Conservation (phyloP, 1,140 invertebrate species). For the Kradibia gibbosae region DNA sequence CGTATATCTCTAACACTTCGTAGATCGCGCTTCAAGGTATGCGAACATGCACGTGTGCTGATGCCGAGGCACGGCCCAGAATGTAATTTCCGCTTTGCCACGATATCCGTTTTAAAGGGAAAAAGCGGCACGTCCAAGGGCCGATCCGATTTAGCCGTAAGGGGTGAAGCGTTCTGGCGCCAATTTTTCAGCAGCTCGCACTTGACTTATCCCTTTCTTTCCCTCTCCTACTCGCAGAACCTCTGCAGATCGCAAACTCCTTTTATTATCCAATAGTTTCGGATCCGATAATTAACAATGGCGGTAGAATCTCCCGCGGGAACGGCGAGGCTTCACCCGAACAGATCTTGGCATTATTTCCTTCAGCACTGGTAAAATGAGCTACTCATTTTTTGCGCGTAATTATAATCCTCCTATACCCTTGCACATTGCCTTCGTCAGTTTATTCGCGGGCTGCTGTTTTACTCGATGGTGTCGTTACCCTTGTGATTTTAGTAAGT, state of each 20-base stretch:
- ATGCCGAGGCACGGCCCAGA: slow-evolving; percentile 52
- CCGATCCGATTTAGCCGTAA: slow-evolving; percentile 61
- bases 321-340: slow-evolving; percentile 53
- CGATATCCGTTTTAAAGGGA: slow-evolving; percentile 60
- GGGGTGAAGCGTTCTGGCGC: slow-evolving; percentile 25
- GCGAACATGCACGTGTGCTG: background rate
- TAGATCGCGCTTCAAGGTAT: background rate
- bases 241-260: no score
- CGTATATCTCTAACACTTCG: background rate
- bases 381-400: background rate
- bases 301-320: slow-evolving; percentile 44
- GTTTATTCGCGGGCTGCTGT: background rate
- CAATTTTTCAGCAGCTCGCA: slow-evolving; percentile 45
- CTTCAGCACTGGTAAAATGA: background rate
- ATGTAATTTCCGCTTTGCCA: slow-evolving; percentile 64
- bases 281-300: slow-evolving; percentile 1
- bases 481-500: background rate
- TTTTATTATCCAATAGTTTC: slow-evolving; percentile 50
- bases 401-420: background rate
- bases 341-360: slow-evolving; percentile 49
- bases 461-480: background rate
- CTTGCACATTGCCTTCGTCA: background rate
- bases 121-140: slow-evolving; percentile 60
- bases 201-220: background rate
- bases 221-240: slow-evolving; percentile 21